phyloP scores from a whole-genome alignment of 2,797 vertebrate genomes.

The Tachyglossus aculeatus region DNA sequence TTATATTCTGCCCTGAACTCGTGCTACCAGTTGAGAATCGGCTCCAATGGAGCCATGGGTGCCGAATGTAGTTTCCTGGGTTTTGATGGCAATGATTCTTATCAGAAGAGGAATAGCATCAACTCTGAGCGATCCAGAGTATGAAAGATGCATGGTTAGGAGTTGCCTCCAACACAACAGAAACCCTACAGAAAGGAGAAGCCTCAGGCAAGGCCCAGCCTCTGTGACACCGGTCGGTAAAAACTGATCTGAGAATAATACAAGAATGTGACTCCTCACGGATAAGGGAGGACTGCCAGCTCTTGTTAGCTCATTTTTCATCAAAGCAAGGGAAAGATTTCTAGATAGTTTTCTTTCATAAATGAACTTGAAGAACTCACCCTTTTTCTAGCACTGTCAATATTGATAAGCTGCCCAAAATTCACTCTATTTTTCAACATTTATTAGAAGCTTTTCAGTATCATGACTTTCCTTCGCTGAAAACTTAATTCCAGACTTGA shows the following conservation, averaged over 20 bases:
- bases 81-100: too few species aligned
- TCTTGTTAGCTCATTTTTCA: slow-evolving; percentile 15
- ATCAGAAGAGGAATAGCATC: too few species aligned
- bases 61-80: neutral
- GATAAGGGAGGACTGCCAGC: neutral
- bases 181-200: too few species aligned
- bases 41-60: neutral
- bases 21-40: neutral
- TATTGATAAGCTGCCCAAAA: slow-evolving; percentile 13
- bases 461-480: slow-evolving; percentile 19
- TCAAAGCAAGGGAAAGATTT: neutral
- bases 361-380: neutral
- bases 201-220: too few species aligned
- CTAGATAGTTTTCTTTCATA: neutral
- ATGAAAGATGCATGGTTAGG: too few species aligned
- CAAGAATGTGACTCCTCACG: neutral
- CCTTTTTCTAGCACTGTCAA: too few species aligned
- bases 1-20: neutral
- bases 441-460: slow-evolving; percentile 29
- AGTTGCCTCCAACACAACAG: too few species aligned
- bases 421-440: slow-evolving; percentile 25
- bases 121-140: too few species aligned
- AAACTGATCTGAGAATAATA: neutral
- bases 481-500: neutral
- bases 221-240: too few species aligned